Conservation (phyloP, 1,140 invertebrate species). For the Holcopasites calliopsidis region DNA sequence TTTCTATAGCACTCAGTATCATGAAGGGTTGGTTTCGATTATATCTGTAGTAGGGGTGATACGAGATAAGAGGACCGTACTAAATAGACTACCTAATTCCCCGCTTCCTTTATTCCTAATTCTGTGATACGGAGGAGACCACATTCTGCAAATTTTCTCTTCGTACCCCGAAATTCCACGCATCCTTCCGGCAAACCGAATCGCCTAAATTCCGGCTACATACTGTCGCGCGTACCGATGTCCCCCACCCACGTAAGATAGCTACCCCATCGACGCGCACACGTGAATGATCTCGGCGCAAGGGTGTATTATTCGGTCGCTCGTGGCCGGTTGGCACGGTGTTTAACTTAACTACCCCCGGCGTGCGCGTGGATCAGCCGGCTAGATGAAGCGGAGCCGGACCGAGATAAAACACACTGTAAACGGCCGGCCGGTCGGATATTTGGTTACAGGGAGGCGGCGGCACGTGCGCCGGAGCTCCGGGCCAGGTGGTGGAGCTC, state of each 20-base stretch:
- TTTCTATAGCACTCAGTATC: no score
- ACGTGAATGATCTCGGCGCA: background rate
- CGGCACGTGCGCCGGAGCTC: slow-evolving; percentile 77
- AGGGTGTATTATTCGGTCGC: slow-evolving; percentile 16
- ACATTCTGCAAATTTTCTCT: no score
- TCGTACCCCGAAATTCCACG: background rate
- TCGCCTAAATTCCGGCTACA: background rate
- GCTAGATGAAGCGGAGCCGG: slow-evolving; percentile 56
- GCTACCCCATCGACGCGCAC: no score
- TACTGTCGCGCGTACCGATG: background rate
- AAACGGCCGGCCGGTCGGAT: slow-evolving; percentile 69
- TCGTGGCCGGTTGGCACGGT: slow-evolving; percentile 2
- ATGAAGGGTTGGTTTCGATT: background rate
- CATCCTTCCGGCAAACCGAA: background rate
- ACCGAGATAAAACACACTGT: slow-evolving; percentile 66
- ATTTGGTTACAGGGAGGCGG: slow-evolving; percentile 78
- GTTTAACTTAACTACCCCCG: slow-evolving; percentile 30
- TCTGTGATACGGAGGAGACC: no score
- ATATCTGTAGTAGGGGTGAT: background rate
- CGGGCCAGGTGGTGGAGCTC: slow-evolving; percentile 67
- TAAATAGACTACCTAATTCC: background rate
- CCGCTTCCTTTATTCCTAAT: no score
- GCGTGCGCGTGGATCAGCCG: slow-evolving; percentile 38
- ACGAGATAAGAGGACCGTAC: background rate
- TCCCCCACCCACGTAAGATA: no score